Conservation (phyloP, 2,888 invertebrate species). For the Azorinus chamasolen region DNA sequence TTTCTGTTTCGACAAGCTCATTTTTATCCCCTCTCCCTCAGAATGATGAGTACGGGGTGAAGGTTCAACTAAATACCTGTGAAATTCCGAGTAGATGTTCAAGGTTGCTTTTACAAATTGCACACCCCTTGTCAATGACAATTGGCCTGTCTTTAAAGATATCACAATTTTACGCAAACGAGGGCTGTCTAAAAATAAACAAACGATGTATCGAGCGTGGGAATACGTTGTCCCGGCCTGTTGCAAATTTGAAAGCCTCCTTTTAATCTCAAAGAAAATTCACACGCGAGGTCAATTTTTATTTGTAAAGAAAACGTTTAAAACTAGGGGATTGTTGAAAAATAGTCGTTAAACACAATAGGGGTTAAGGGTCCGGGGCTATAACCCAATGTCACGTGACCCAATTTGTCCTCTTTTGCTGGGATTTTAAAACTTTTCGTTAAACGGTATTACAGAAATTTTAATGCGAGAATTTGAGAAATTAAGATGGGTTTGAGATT, state of each 20-base stretch:
- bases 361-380: slow-evolving; percentile 13
- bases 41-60: no score
- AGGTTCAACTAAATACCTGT: no score
- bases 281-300: slow-evolving; percentile 27
- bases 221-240: slow-evolving; percentile 13
- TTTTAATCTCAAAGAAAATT: slow-evolving; percentile 23
- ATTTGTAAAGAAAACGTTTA: slow-evolving; percentile 22
- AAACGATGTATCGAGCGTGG: slow-evolving; percentile 34
- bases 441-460: background rate
- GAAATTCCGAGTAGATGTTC: no score
- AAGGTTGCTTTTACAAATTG: no score
- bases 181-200: slow-evolving; percentile 33
- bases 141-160: background rate
- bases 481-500: no score
- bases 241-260: slow-evolving; percentile 5
- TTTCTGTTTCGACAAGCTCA: no score
- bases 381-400: background rate
- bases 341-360: slow-evolving; percentile 8
- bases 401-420: background rate
- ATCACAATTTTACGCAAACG: slow-evolving; percentile 22
- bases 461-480: background rate
- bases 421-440: background rate
- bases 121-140: no score
- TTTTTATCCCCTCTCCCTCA: no score
- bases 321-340: slow-evolving; percentile 2